Percentiles rank a stretch among this genome's conserved stretches.
phyloP scores from a whole-genome alignment of 2,113 vertebrate species.

The Poecile atricapillus region DNA sequence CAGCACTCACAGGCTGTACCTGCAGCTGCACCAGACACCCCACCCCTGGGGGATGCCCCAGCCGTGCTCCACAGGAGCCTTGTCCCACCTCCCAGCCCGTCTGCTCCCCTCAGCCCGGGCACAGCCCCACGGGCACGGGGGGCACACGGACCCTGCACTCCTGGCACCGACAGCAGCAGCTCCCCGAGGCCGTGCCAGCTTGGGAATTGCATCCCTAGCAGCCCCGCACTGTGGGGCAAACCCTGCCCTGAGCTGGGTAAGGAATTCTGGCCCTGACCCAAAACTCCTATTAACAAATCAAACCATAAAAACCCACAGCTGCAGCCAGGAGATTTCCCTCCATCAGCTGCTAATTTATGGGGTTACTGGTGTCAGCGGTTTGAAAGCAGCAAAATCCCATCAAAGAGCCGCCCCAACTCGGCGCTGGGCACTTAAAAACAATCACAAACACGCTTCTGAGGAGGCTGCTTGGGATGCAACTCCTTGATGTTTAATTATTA shows the following conservation, averaged over 20 bases:
- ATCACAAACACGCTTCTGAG: slow-evolving; percentile 54
- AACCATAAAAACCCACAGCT: slow-evolving; percentile 39
- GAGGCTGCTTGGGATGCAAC: slow-evolving; percentile 46
- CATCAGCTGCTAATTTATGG: slow-evolving; percentile 63
- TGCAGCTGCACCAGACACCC: fast-evolving
- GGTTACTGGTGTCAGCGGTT: slow-evolving; percentile 67
- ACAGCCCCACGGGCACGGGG: background rate
- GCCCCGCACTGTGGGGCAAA: background rate
- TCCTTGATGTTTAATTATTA: slow-evolving; percentile 56
- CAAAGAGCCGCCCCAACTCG: background rate
- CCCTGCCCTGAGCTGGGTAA: background rate
- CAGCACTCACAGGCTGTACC: background rate
- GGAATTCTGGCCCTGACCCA: slow-evolving; percentile 54
- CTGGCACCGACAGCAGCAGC: background rate
- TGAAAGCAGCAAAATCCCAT: slow-evolving; percentile 53
- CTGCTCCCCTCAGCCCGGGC: background rate
- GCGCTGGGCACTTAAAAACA: background rate
- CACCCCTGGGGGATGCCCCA: background rate
- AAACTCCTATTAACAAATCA: slow-evolving; percentile 66
- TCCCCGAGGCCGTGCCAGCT: fast-evolving
- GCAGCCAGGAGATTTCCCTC: slow-evolving; percentile 61
- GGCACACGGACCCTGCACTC: fast-evolving
- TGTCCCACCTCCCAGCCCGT: fast-evolving
- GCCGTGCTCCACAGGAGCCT: fast-evolving
- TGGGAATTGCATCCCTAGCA: fast-evolving